Conservation (phyloP, 1,140 invertebrate species). For the Caerostris darwini region DNA sequence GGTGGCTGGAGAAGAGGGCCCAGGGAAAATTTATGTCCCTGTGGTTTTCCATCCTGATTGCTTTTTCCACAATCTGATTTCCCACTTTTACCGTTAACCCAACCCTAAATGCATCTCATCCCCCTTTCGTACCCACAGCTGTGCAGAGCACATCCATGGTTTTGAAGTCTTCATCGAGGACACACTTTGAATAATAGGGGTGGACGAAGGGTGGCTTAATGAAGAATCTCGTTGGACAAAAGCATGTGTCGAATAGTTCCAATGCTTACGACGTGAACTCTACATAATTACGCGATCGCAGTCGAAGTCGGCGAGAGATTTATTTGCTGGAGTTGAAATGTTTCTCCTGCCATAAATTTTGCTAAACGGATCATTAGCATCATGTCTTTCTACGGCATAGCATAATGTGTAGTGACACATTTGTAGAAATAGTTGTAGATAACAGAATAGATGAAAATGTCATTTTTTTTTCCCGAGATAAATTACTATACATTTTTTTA, state of each 20-base stretch:
- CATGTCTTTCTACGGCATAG: neutral
- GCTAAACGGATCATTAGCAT: neutral
- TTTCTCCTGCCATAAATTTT: neutral
- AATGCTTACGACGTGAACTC: neutral
- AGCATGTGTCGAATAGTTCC: neutral
- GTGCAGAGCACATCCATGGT: conserved; percentile 29
- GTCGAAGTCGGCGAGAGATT: neutral
- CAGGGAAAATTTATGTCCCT: conserved; percentile 74
- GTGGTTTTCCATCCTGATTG: conserved; percentile 76
- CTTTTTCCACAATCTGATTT: conserved; percentile 75
- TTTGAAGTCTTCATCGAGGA: conserved; percentile 69
- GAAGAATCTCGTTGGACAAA: conserved; percentile 54
- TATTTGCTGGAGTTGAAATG: neutral
- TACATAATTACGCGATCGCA: neutral
- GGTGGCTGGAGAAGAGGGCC: neutral
- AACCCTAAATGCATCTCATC: conserved; percentile 57
- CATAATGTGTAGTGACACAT: too few species aligned
- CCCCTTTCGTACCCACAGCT: conserved; percentile 62
- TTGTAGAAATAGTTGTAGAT: too few species aligned
- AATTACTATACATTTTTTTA: too few species aligned
- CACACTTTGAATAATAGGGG: neutral
- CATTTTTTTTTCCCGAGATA: too few species aligned
- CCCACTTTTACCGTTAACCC: conserved; percentile 75
- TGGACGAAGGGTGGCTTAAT: conserved; percentile 20
- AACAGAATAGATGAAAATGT: too few species aligned